Conservation (phyloP, 2,888 invertebrate species). For the Monochamus alternatus region DNA sequence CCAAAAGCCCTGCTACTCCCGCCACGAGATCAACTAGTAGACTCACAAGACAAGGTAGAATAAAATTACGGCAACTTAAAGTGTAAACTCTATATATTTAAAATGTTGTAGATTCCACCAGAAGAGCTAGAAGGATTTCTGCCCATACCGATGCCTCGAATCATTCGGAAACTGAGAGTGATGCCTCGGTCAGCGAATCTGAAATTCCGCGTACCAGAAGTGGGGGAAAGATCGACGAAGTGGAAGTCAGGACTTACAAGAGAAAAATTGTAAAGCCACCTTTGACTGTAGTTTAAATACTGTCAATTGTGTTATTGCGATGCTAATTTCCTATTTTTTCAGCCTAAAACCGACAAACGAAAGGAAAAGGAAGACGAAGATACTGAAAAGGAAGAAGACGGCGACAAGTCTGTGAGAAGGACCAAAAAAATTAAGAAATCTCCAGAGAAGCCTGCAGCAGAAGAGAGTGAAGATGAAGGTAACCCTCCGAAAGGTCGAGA, state of each 20-base stretch:
- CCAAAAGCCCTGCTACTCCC: constrained; percentile 78
- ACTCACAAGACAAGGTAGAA: constrained; percentile 55
- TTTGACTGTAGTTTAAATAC: constrained; percentile 37
- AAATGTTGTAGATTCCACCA: constrained; percentile 50
- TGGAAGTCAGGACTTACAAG: constrained; percentile 61
- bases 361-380: constrained; percentile 70
- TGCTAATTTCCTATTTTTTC: constrained; percentile 27
- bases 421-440: constrained; percentile 69
- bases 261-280: constrained; percentile 51
- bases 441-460: constrained; percentile 67
- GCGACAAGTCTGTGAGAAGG: constrained; percentile 53
- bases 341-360: constrained; percentile 64
- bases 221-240: constrained; percentile 64
- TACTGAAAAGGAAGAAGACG: constrained; percentile 70
- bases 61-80: background rate
- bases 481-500: constrained; percentile 78
- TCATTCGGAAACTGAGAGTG: constrained; percentile 75
- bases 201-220: constrained; percentile 65
- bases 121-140: constrained; percentile 73
- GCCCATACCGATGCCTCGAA: constrained; percentile 76
- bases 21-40: constrained; percentile 70
- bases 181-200: constrained; percentile 67
- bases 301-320: background rate
- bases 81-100: background rate
- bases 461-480: constrained; percentile 71